Base-by-base conservation (phyloP, 2,113 vertebrate genomes). In the Neogale vison region DNA sequence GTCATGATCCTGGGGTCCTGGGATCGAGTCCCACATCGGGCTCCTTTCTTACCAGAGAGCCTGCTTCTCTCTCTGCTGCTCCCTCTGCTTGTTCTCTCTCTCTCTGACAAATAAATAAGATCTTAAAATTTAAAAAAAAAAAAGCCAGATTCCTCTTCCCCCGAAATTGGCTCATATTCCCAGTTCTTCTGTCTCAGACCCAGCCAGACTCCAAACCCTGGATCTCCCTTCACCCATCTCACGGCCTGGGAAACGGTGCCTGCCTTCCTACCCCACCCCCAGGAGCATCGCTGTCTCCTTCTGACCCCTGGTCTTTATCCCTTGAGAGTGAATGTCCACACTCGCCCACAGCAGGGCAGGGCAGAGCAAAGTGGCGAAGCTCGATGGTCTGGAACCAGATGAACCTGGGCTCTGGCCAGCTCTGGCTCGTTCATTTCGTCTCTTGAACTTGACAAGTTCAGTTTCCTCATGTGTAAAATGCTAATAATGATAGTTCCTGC, bases 341-440 rank as follows among this genome's bases (percentile, higher is more conserved):
- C 0, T 10, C 14, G 34, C 47, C 23, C 59, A n/a, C 2, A 5
- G 6, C 69, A 1, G 4, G 8, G 59, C 61, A 1, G 3, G 8
- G 67, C 18, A 3, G 29, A 63, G 76, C 55, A 42, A 50, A 61
- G 7, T 31, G 42, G 59, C 63, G 18, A 61, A 57, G 39, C 21
- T 10, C 18, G 14, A 17, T 8, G 15, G 17, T 90, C 76, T 77
- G 81, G 36, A 80, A 69, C 18, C 45, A 83, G 76, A 34, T 31
- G 71, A 55, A 42, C 26, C 50, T 71, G 21, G 67, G 74, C 55
- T 79, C 74, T 83, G 36, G 34, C 67, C 67, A 93, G 31, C 42
- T 74, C 74, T 80, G n/a, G n/a, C 55, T 39, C 14, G 18, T 83
- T 71, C 47, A 65, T 36, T 83, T 52, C 34, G 21, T 89, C 85